Percentiles rank a stretch among this genome's conserved stretches.
phyloP scores from a whole-genome alignment of 2,797 vertebrate species.

The Sebastes umbrosus region DNA sequence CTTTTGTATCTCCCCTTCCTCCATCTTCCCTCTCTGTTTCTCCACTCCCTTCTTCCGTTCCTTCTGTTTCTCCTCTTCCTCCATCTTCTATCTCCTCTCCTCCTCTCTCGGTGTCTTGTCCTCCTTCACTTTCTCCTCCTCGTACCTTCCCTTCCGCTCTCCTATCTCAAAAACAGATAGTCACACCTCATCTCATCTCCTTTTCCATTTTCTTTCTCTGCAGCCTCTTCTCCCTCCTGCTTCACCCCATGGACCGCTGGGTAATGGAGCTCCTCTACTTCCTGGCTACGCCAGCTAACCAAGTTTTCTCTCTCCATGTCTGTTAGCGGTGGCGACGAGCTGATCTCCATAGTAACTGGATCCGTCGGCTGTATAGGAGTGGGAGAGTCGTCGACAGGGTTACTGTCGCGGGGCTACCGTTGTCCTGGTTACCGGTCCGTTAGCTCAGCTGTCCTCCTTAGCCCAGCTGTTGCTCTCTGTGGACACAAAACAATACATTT shows the following conservation, averaged over 20 bases:
- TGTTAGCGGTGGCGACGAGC: slow-evolving; percentile 33
- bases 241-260: slow-evolving; percentile 27
- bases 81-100: background rate
- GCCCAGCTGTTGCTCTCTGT: slow-evolving; percentile 73
- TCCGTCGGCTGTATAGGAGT: slow-evolving; percentile 19
- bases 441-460: slow-evolving; percentile 65
- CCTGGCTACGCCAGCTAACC: slow-evolving; percentile 30
- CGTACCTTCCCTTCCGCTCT: background rate
- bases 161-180: slow-evolving; percentile 53
- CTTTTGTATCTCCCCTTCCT: background rate
- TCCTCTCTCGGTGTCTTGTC: background rate
- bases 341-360: slow-evolving; percentile 67
- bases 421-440: slow-evolving; percentile 53
- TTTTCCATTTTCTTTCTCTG: slow-evolving; percentile 3
- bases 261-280: slow-evolving; percentile 38
- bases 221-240: slow-evolving; percentile 10
- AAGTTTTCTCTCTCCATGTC: slow-evolving; percentile 48
- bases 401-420: slow-evolving; percentile 13
- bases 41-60: background rate
- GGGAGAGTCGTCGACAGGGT: slow-evolving; percentile 15
- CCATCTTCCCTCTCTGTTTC: background rate
- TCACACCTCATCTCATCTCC: slow-evolving; percentile 47
- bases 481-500: slow-evolving; percentile 13
- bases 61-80: background rate
- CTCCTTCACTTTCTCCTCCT: background rate